Percentiles rank a stretch among this genome's conserved stretches.
phyloP scores from a whole-genome alignment of 2,888 invertebrate species.

The Spilarctia lutea region DNA sequence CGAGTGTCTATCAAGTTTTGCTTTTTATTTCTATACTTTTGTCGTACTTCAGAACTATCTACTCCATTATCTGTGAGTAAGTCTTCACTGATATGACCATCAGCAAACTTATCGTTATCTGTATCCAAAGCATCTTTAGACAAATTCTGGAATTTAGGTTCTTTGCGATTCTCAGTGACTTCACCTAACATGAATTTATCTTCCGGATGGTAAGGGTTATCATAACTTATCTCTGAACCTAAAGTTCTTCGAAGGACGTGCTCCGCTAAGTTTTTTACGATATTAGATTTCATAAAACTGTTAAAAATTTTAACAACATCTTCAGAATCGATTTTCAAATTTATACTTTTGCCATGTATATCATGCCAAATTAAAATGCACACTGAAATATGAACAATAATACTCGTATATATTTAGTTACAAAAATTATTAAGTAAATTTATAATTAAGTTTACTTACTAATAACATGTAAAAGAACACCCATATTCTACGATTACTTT shows the following conservation, averaged over 20 bases:
- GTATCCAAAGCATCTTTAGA: conserved; percentile 44
- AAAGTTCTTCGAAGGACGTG: conserved; percentile 42
- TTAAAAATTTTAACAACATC: conserved; percentile 46
- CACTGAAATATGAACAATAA: conserved; percentile 2
- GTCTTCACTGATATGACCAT: conserved; percentile 17
- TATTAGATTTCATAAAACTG: conserved; percentile 37
- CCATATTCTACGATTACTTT: conserved; percentile 25
- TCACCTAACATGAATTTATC: conserved; percentile 45
- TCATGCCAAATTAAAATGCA: neutral
- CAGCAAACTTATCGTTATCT: conserved; percentile 53
- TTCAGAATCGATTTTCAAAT: conserved; percentile 59
- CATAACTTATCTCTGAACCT: conserved; percentile 33
- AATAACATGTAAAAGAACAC: conserved; percentile 18
- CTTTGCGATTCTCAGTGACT: neutral
- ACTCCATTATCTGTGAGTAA: conserved; percentile 19
- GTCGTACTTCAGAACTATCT: neutral
- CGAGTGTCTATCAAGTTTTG: neutral
- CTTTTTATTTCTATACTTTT: neutral
- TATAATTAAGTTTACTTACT: conserved; percentile 31
- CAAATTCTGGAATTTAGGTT: neutral
- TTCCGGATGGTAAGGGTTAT: conserved; percentile 70
- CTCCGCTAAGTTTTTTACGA: conserved; percentile 44
- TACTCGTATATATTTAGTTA: neutral
- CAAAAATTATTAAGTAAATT: neutral
- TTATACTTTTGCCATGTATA: conserved; percentile 47